Percentiles rank a stretch among this genome's conserved stretches.
These are phyloP conservation scores for Ctenicera cuprea DNA, from an alignment of 2,888 invertebrate species.

Conservation along the genomic window DNA sequence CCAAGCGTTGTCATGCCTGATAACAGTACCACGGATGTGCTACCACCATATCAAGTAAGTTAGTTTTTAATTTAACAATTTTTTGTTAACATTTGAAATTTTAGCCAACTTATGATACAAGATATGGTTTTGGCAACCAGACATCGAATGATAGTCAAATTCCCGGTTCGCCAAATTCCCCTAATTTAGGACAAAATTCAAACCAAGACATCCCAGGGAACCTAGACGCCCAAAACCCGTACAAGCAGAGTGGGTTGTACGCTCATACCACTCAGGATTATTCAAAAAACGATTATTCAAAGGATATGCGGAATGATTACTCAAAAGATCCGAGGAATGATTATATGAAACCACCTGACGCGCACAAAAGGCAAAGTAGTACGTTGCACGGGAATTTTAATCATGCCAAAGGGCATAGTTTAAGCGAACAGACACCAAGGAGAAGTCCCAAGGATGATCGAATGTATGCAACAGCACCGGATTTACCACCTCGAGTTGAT, in stretches of 20 bases:
- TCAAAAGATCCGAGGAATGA: slow-evolving; percentile 35
- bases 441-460: slow-evolving; percentile 66
- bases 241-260: slow-evolving; percentile 61
- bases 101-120: slow-evolving; percentile 70
- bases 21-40: slow-evolving; percentile 82
- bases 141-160: slow-evolving; percentile 58
- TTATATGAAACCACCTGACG: slow-evolving; percentile 50
- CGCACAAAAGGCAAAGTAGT: slow-evolving; percentile 70
- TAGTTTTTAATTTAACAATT: not conserved
- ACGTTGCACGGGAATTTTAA: slow-evolving; percentile 68
- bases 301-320: slow-evolving; percentile 51
- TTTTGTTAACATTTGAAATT: slow-evolving; percentile 33
- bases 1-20: slow-evolving; percentile 96
- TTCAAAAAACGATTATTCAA: slow-evolving; percentile 60
- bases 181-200: slow-evolving; percentile 63
- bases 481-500: slow-evolving; percentile 90
- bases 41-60: slow-evolving; percentile 92
- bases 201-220: slow-evolving; percentile 64
- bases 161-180: slow-evolving; percentile 60
- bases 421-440: slow-evolving; percentile 65
- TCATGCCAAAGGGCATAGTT: slow-evolving; percentile 66
- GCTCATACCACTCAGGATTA: slow-evolving; percentile 55
- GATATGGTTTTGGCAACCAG: slow-evolving; percentile 68
- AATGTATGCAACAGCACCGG: slow-evolving; percentile 77
- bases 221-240: slow-evolving; percentile 62